phyloP scores from a whole-genome alignment of 2,113 vertebrate species.

The Scartelaos histophorus region DNA sequence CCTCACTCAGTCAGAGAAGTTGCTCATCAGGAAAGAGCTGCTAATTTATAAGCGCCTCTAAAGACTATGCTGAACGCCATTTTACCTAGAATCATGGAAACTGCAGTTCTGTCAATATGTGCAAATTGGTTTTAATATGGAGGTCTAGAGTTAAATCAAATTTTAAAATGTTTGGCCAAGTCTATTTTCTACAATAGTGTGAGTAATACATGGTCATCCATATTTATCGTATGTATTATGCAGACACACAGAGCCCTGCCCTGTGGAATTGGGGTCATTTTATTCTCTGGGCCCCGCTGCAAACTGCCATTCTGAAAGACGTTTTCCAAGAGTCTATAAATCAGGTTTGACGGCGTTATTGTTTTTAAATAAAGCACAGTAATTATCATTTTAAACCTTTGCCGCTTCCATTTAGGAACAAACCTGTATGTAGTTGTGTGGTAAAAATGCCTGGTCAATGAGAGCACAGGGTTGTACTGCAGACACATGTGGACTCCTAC shows the following conservation, averaged over 20 bases:
- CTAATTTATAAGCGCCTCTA: neutral
- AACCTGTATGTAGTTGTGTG: neutral
- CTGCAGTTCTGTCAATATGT: neutral
- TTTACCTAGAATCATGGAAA: neutral
- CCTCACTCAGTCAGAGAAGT: neutral
- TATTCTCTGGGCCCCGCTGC: neutral
- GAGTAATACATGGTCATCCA: constrained; percentile 2
- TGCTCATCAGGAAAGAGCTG: neutral
- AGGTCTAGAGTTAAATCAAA: neutral
- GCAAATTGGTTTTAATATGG: neutral
- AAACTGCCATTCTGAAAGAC: neutral
- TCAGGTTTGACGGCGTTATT: neutral
- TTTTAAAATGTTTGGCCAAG: neutral
- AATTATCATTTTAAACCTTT: constrained; percentile 8
- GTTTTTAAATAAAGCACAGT: neutral
- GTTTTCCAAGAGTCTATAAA: neutral
- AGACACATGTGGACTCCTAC: neutral
- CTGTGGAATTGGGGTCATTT: constrained; percentile 10
- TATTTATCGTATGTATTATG: constrained; percentile 15
- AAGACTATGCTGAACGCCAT: neutral
- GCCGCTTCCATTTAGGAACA: neutral
- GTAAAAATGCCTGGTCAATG: neutral
- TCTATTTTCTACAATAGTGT: neutral
- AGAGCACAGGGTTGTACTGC: neutral
- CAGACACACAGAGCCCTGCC: neutral